Conservation (phyloP, 1,140 invertebrate species). For the Pogonomyrmex barbatus region DNA sequence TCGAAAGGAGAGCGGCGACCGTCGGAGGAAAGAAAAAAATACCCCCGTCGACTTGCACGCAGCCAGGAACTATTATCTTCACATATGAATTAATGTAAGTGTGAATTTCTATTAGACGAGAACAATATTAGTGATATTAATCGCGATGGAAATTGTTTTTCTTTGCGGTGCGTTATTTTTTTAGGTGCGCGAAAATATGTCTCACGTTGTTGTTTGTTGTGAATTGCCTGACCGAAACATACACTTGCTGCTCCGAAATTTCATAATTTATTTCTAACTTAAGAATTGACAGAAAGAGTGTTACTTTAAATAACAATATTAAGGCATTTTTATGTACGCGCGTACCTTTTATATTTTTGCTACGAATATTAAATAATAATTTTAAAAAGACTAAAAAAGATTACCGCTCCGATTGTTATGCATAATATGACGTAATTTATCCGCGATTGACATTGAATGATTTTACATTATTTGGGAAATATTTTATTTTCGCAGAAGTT, state of each 20-base stretch:
- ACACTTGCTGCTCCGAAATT: neutral
- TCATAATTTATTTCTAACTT: neutral
- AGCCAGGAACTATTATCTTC: neutral
- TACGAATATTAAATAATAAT: neutral
- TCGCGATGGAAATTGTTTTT: neutral
- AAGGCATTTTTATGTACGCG: neutral
- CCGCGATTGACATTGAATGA: neutral
- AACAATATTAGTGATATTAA: neutral
- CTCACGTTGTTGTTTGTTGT: neutral
- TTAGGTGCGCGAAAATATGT: conserved; percentile 26
- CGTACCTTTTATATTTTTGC: neutral
- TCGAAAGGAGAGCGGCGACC: conserved; percentile 16
- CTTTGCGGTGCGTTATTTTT: neutral
- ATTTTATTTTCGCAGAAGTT: conserved; percentile 42
- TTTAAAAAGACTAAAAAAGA: neutral
- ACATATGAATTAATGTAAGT: neutral
- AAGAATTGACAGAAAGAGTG: neutral
- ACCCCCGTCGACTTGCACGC: neutral
- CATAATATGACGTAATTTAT: neutral
- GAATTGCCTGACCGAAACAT: neutral
- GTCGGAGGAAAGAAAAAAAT: conserved; percentile 23
- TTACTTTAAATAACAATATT: neutral
- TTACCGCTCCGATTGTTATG: neutral
- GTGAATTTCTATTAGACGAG: neutral
- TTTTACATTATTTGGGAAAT: conserved; percentile 9